phyloP scores from a whole-genome alignment of 2,113 vertebrate species.

The Leptocoma aspasia region DNA sequence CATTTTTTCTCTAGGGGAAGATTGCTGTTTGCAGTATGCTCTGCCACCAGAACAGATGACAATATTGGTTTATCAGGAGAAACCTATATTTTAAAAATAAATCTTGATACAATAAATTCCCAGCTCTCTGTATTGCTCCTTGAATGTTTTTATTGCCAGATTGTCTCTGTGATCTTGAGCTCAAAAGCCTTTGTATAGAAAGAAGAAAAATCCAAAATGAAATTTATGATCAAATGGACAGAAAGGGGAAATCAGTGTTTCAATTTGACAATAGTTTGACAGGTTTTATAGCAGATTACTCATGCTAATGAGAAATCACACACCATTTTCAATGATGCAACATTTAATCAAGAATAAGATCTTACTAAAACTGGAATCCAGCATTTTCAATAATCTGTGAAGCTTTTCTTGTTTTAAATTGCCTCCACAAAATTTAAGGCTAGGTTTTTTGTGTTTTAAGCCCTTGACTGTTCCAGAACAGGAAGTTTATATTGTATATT shows the following conservation, averaged over 20 bases:
- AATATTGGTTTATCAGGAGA: slow-evolving; percentile 62
- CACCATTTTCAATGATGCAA: background rate
- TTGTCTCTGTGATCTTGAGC: background rate
- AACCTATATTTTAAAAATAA: slow-evolving; percentile 58
- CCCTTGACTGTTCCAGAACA: background rate
- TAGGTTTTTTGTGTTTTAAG: background rate
- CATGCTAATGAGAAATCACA: slow-evolving; percentile 2
- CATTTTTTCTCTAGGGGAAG: slow-evolving; percentile 48
- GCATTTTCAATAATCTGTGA: background rate
- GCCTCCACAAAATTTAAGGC: background rate
- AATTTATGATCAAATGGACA: background rate
- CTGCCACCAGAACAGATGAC: slow-evolving; percentile 62
- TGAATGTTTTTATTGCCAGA: slow-evolving; percentile 28
- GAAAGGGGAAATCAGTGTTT: background rate
- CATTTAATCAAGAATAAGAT: background rate
- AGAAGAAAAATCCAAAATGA: background rate
- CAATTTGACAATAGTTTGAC: background rate
- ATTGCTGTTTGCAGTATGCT: slow-evolving; percentile 53
- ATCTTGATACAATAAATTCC: slow-evolving; percentile 50
- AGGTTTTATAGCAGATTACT: slow-evolving; percentile 10
- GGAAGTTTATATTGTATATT: background rate
- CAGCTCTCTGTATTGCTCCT: slow-evolving; percentile 9
- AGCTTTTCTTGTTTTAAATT: background rate
- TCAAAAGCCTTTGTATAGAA: background rate
- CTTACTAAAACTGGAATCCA: background rate